Evolutionary conservation across 2,797 vertebrate genomes (phyloP), one percentile per base, ranked within the genome.

Genomic region (Protosalanx chinensis): DNA sequence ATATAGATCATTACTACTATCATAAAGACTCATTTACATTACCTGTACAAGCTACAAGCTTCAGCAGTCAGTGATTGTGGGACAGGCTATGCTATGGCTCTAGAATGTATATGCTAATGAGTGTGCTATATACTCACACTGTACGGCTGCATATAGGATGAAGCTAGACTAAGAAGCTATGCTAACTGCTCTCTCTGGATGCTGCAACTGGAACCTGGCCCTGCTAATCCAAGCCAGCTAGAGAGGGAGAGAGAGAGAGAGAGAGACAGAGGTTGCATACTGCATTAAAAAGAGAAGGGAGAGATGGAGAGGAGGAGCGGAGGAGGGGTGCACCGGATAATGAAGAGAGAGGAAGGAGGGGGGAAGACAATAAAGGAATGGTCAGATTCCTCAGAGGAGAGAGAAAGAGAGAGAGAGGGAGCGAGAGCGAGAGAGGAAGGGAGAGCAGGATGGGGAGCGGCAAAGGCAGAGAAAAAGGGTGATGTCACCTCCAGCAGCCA

Each of bases 321-420:
- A 20, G 10, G 27, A 61, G 73, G 67, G 80, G 29, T 53, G 74
- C 71, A 74, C 41, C 12, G 10, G 41, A 12, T 8, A 46, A 46
- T 46, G 41, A 46, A 46, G 10, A 32, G 68, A 6, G 15, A 16
- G 7, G 0, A 56, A n/a, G 51, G 51, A 56, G 51, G 18, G 51
- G 41, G 72, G 69, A 73, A 81, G 74, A 84, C 79, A 89, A 91
- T 88, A 87, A 87, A 89, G 87, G 82, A 84, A 91, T 86, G 90
- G 89, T 80, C 89, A 88, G 82, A 83, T 88, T 87, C 78, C 75
- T 46, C 15, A 56, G 51, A 56, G 51, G 77, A 68, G 66, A 64
- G 64, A 76, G 74, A 49, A 69, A 41, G 51, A 15, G 20, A 13
- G 23, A 60, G 20, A 13, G 10, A 37, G 68, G 3, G 15, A 16